A percentile compares a stretch with the other conserved stretches of the same genome.
phyloP scores from a whole-genome alignment of 2,888 invertebrate genomes.

The Dichetophora obliterata region DNA sequence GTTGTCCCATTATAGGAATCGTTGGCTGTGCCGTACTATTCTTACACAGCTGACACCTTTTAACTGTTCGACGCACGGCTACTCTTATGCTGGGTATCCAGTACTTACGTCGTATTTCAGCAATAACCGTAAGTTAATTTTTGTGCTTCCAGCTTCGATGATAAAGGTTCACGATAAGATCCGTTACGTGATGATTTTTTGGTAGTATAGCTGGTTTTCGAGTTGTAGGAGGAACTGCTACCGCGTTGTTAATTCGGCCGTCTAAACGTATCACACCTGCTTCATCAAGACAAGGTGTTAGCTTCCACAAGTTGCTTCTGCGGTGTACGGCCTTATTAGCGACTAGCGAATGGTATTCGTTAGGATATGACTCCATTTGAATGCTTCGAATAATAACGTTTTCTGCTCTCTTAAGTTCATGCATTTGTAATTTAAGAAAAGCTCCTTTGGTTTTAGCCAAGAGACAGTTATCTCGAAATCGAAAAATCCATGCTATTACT shows the following conservation, averaged over 20 bases:
- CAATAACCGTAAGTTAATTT: not conserved
- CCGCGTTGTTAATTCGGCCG: not conserved
- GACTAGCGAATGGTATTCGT: not conserved
- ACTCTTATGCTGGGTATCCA: not conserved
- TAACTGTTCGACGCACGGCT: too few relatives aligned
- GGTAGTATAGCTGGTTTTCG: not conserved
- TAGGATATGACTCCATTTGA: not conserved
- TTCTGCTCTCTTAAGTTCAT: not conserved
- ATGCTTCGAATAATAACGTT: not conserved
- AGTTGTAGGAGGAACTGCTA: not conserved
- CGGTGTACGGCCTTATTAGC: not conserved
- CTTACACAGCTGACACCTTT: too few relatives aligned
- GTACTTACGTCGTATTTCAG: not conserved
- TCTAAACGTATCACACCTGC: not conserved
- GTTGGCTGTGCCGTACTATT: not conserved
- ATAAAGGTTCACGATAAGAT: not conserved
- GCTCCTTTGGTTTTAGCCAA: not conserved
- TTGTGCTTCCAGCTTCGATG: not conserved
- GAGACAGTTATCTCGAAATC: too few relatives aligned
- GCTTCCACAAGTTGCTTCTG: not conserved
- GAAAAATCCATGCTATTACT: too few relatives aligned
- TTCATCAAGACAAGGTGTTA: not conserved
- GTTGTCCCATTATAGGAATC: not conserved
- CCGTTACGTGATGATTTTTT: not conserved
- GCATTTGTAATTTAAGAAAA: slow-evolving; percentile 10